Percentiles rank a stretch among this genome's conserved stretches.
Conservation (phyloP, 2,888 invertebrate genomes). For the Aleiodes leptofemur region DNA sequence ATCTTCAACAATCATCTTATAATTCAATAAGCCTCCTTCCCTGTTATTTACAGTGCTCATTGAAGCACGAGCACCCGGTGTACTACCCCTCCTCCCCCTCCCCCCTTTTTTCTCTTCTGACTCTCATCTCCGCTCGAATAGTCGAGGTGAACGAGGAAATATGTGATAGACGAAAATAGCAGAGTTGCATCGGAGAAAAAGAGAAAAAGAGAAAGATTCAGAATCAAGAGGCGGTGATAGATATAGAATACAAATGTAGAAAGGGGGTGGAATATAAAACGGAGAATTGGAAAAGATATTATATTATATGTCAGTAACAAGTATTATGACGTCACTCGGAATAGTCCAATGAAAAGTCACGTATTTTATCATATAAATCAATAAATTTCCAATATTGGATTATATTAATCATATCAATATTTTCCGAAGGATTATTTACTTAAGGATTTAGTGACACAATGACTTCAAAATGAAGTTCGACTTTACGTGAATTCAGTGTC, state of each 20-base stretch:
- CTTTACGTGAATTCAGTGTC: too few species aligned
- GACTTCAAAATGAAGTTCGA: too few species aligned
- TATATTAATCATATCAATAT: background rate
- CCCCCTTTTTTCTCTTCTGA: background rate
- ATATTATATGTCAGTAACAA: slow-evolving; percentile 37
- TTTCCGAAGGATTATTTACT: background rate
- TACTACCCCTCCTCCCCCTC: slow-evolving; percentile 2
- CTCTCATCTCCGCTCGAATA: slow-evolving; percentile 19
- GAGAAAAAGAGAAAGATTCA: background rate
- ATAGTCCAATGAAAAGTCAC: too few species aligned
- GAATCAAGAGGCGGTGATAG: slow-evolving; percentile 14
- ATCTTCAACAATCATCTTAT: slow-evolving; percentile 40
- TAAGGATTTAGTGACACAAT: too few species aligned
- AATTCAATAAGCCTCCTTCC: slow-evolving; percentile 41
- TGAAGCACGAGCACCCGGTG: slow-evolving; percentile 1
- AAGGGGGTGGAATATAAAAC: slow-evolving; percentile 24
- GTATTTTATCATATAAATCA: background rate
- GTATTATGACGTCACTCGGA: slow-evolving; percentile 4
- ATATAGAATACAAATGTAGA: slow-evolving; percentile 27
- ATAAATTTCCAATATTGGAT: slow-evolving; percentile 1
- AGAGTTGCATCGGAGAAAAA: slow-evolving; percentile 15
- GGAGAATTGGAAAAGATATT: slow-evolving; percentile 41
- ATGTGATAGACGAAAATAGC: slow-evolving; percentile 27
- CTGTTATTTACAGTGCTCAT: slow-evolving; percentile 38
- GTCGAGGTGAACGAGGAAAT: slow-evolving; percentile 34